These are phyloP conservation scores for Porites rus DNA, from an alignment of 92 coral and sea anemone species.

Conservation along the genomic window DNA sequence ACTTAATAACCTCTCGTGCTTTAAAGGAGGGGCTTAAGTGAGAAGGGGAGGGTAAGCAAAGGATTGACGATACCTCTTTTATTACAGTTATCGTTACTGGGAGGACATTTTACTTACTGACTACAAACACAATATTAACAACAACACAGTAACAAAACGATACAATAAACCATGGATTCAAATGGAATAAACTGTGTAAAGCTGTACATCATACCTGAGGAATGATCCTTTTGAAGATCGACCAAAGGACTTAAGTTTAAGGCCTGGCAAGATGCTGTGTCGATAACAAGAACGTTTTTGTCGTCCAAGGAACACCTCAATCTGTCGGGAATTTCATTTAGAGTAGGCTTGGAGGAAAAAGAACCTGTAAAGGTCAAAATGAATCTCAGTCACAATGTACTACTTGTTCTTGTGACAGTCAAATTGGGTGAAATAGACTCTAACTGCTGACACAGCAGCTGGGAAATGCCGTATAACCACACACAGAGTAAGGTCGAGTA, in stretches of 20 bases:
- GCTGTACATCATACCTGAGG: slow-evolving; percentile 11
- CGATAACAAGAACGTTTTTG: slow-evolving; percentile 7
- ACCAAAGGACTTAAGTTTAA: slow-evolving; percentile 9
- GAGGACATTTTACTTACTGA: too few relatives aligned
- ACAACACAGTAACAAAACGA: not conserved
- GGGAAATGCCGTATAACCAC: too few relatives aligned
- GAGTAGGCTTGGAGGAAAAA: not conserved
- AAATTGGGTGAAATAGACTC: too few relatives aligned
- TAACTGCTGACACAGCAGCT: too few relatives aligned
- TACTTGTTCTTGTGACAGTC: too few relatives aligned
- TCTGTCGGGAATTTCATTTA: slow-evolving; percentile 1
- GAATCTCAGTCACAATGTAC: too few relatives aligned
- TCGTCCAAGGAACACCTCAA: not conserved
- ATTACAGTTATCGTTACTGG: too few relatives aligned
- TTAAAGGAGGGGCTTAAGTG: too few relatives aligned
- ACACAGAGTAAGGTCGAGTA: too few relatives aligned
- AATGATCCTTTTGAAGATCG: not conserved
- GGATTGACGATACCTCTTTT: too few relatives aligned
- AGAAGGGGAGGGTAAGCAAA: too few relatives aligned
- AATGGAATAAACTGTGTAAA: not conserved
- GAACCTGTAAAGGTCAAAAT: not conserved
- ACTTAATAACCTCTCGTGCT: too few relatives aligned
- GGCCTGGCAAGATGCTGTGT: not conserved
- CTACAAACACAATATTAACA: not conserved
- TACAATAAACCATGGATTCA: not conserved